These are phyloP conservation scores for Ruditapes philippinarum DNA, from an alignment of 1,140 invertebrate species.

Conservation along the genomic window DNA sequence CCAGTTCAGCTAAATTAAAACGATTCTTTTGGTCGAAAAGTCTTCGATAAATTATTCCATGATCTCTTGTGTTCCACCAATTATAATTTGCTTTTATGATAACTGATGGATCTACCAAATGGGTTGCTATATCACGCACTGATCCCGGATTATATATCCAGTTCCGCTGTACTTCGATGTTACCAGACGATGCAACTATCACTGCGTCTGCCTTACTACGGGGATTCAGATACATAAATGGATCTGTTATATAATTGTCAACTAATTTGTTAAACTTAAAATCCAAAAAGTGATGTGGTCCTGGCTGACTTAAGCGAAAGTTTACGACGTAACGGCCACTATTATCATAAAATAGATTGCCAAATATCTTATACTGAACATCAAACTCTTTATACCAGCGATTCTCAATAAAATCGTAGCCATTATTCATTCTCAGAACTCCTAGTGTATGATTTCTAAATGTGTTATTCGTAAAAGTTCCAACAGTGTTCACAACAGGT, in stretches of 20 bases:
- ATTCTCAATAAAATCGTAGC: slow-evolving; percentile 88
- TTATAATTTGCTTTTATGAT: slow-evolving; percentile 97
- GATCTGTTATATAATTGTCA: slow-evolving; percentile 95
- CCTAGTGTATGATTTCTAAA: slow-evolving; percentile 94
- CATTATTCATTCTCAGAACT: slow-evolving; percentile 95
- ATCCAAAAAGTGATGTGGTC: slow-evolving; percentile 92
- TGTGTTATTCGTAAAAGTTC: slow-evolving; percentile 90
- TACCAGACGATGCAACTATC: slow-evolving; percentile 94
- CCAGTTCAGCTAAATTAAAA: slow-evolving; percentile 84
- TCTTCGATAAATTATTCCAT: slow-evolving; percentile 74
- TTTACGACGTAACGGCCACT: slow-evolving; percentile 95
- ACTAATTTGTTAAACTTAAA: slow-evolving; percentile 96
- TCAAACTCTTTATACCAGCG: slow-evolving; percentile 84
- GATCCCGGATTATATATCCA: slow-evolving; percentile 96
- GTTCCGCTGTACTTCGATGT: slow-evolving; percentile 96
- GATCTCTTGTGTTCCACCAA: slow-evolving; percentile 92
- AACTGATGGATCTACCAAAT: slow-evolving; percentile 97
- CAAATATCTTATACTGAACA: slow-evolving; percentile 91
- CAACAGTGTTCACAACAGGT: slow-evolving; percentile 84
- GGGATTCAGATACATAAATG: slow-evolving; percentile 92
- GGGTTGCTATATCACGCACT: slow-evolving; percentile 97
- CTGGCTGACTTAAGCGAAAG: slow-evolving; percentile 95
- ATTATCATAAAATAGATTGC: slow-evolving; percentile 96
- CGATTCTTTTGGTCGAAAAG: slow-evolving; percentile 86
- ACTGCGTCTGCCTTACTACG: slow-evolving; percentile 94